These are phyloP conservation scores for Tarsius wallacei DNA, from an alignment of 2,797 vertebrate genomes.

Conservation along the genomic window DNA sequence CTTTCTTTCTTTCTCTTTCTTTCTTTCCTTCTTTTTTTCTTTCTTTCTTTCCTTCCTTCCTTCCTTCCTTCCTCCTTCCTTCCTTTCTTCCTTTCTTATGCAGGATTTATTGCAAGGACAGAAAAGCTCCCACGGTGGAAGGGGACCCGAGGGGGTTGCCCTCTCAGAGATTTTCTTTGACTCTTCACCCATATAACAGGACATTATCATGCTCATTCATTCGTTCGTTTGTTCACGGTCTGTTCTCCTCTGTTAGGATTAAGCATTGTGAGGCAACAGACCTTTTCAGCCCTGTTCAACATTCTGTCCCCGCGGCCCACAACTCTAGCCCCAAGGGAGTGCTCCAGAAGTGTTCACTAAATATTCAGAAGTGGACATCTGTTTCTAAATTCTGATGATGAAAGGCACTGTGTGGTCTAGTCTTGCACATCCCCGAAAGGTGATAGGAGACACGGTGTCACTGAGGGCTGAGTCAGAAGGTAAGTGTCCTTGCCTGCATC, in stretches of 20 bases:
- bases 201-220: not conserved
- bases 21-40: no score
- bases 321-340: not conserved
- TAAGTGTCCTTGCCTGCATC: not conserved
- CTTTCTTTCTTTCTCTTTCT: not conserved
- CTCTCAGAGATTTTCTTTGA: not conserved
- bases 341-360: not conserved
- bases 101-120: no score
- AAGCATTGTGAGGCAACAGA: not conserved
- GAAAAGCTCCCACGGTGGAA: no score
- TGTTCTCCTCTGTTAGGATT: not conserved
- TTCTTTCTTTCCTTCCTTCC: no score
- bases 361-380: constrained; percentile 38
- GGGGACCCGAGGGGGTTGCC: no score
- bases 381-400: not conserved
- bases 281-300: not conserved
- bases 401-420: not conserved
- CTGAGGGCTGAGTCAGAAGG: not conserved
- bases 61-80: no score
- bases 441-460: not conserved
- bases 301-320: not conserved
- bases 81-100: no score
- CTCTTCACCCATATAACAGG: not conserved
- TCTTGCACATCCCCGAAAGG: not conserved
- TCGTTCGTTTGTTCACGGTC: not conserved